These are phyloP conservation scores for Lasaia peninsularis DNA, from an alignment of 1,140 invertebrate genomes.

Conservation along the genomic window DNA sequence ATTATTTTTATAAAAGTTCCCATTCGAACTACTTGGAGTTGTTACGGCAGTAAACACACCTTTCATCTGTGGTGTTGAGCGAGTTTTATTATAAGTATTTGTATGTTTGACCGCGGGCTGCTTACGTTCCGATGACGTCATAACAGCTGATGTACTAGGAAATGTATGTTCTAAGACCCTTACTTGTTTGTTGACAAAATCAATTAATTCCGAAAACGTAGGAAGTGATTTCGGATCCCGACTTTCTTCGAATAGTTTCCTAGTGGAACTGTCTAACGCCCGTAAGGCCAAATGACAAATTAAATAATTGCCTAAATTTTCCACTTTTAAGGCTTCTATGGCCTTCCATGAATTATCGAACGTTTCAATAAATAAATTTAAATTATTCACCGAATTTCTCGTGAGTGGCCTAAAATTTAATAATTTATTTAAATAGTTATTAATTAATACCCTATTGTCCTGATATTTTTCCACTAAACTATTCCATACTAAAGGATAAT, in stretches of 20 bases:
- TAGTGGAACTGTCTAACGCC: neutral
- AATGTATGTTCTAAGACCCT: slow-evolving; percentile 17
- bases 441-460: slow-evolving; percentile 10
- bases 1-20: too few species aligned
- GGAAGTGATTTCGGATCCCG: slow-evolving; percentile 4
- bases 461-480: slow-evolving; percentile 15
- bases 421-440: slow-evolving; percentile 17
- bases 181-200: slow-evolving; percentile 17
- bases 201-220: slow-evolving; percentile 14
- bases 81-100: too few species aligned
- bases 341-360: neutral
- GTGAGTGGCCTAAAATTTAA: slow-evolving; percentile 13
- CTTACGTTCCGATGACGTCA: too few species aligned
- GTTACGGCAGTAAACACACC: too few species aligned
- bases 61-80: too few species aligned
- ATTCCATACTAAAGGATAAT: slow-evolving; percentile 13
- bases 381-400: too few species aligned
- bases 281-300: slow-evolving; percentile 17
- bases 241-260: slow-evolving; percentile 12
- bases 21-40: too few species aligned
- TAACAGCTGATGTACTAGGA: too few species aligned
- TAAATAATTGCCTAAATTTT: slow-evolving; percentile 13
- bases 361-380: too few species aligned
- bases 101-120: too few species aligned
- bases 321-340: slow-evolving; percentile 13